A percentile compares a stretch with the other conserved stretches of the same genome.
These are phyloP conservation scores for Pygathrix nemaeus DNA, from an alignment of 2,113 vertebrate genomes.

Conservation along the genomic window DNA sequence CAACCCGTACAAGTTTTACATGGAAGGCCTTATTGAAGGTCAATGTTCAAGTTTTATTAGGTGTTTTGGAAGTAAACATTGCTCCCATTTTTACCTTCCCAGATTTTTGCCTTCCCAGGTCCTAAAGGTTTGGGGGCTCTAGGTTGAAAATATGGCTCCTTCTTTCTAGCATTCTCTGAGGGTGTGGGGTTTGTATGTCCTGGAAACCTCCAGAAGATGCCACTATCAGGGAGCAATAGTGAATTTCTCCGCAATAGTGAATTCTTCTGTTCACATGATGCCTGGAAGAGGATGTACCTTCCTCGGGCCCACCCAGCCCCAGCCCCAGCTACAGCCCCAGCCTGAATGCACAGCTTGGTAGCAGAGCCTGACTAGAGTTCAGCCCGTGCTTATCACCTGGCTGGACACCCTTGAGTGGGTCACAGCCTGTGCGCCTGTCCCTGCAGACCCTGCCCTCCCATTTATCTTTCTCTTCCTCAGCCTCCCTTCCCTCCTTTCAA, in stretches of 20 bases:
- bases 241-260: neutral
- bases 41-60: neutral
- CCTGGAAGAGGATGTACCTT: neutral
- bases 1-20: neutral
- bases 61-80: neutral
- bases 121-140: neutral
- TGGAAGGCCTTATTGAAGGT: neutral
- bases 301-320: neutral
- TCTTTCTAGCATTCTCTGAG: neutral
- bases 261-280: neutral
- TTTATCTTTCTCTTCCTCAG: neutral
- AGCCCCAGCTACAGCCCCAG: neutral
- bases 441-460: neutral
- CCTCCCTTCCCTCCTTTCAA: neutral
- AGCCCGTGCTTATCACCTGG: neutral
- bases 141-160: neutral
- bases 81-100: neutral
- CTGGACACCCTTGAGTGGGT: neutral
- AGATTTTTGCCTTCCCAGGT: neutral
- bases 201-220: neutral
- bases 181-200: neutral
- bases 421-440: neutral
- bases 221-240: neutral
- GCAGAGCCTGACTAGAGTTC: neutral
- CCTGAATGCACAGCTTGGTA: neutral